Base-by-base conservation (phyloP, 2,797 vertebrate species). In the Pelodytes ibericus region DNA sequence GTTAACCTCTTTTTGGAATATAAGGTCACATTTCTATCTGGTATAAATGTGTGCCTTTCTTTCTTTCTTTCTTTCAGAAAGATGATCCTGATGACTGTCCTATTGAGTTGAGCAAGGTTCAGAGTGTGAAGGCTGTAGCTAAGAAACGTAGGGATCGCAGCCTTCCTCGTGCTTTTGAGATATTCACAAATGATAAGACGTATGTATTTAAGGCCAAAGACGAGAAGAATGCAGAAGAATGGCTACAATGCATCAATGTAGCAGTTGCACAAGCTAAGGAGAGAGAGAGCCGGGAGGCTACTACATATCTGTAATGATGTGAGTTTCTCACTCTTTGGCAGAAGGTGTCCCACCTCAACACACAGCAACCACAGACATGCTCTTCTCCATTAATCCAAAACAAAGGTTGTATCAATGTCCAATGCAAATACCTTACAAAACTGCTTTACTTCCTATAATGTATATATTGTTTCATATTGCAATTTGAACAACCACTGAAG, bases 91-190 rank as follows among this genome's bases (percentile, higher is more conserved):
- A 97, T 0, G 95, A 95, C 75, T 88, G 93, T 69, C 95, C 96
- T 3, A 95, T 98, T 15, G 96, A 98, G 87, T 93, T 98, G 81
- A 98, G 95, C 91, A 98, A 98, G 85, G 96, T 99, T 60, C 97
- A 99, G 86, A 99, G 97, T 0, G 96, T 98, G 72, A 96, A 94
- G 80, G 95, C 86, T 24, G 93, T 99, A 68, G 85, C 91, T 7
- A 96, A 87, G 86, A 98, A 95, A 82, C 94, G 93, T 0, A 89
- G 94, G 31, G 96, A 96, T 79, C 93, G 95, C 11, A 89, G 94
- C 49, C 92, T 98, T 63, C 97, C 96, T 0, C 90, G 95, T 3
- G 97, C 96, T 82, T 99, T 98, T 0, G 96, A 98, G 90, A 98
- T 99, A 88, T 99, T 99, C 86, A 96, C 96, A 0, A 94, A 95